phyloP scores from a whole-genome alignment of 2,113 vertebrate species.

The Anthoscopus minutus region DNA sequence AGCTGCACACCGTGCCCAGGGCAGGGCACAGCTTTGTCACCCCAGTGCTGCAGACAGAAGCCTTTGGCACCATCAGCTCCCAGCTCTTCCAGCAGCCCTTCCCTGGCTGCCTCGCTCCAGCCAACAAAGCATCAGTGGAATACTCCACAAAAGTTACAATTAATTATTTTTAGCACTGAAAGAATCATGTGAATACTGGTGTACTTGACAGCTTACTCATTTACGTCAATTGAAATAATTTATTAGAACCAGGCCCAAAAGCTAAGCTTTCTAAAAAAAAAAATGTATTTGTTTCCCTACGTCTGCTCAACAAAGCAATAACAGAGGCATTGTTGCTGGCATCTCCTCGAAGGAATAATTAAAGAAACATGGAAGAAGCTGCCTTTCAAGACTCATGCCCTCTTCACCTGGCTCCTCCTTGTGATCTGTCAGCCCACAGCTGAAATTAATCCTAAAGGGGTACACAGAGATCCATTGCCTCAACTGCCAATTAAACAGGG shows the following conservation, averaged over 20 bases:
- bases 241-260: not conserved
- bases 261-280: not conserved
- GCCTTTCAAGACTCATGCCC: not conserved
- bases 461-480: not conserved
- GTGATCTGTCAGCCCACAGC: not conserved
- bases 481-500: constrained; percentile 5
- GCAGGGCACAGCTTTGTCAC: not conserved
- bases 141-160: not conserved
- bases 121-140: not conserved
- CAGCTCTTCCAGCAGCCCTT: not conserved
- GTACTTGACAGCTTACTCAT: not conserved
- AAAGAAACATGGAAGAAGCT: not conserved
- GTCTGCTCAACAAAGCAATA: not conserved
- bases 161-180: not conserved
- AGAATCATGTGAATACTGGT: not conserved
- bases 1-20: not conserved
- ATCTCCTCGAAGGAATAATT: not conserved
- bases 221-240: not conserved
- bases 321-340: not conserved
- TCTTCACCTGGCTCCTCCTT: not conserved
- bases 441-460: not conserved
- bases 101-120: not conserved
- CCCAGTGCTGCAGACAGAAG: not conserved
- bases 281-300: not conserved
- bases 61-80: not conserved